Base-by-base conservation (phyloP, 2,113 vertebrate species). In the Rostratula benghalensis region DNA sequence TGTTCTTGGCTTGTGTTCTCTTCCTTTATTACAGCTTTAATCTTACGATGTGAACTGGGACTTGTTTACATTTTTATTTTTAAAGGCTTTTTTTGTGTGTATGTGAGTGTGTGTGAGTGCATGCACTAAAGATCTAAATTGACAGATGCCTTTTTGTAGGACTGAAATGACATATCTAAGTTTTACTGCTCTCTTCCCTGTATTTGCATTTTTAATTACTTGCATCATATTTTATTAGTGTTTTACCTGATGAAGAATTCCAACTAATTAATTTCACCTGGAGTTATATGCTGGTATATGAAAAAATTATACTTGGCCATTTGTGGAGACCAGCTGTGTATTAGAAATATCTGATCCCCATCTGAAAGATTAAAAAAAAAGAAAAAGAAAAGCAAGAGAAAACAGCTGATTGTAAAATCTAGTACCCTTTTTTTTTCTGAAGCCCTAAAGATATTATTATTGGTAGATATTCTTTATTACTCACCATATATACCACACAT, bases 191-290 rank as follows among this genome's bases (percentile, higher is more conserved):
- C 88, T 89, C 83, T 91, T 97, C 84, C 17, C 64, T 73, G 24
- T 94, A 96, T 97, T 96, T 97, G 96, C 94, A 97, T 98, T 95
- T 97, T 97, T 97, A 98, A 98, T 98, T 94, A 96, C 95, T 94
- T 96, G 87, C 90, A 95, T 95, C 80, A 53, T 91, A 95, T 97
- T 97, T 97, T 98, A 97, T 96, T 97, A 95, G 89, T 83, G 31
- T 92, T 83, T 87, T 97, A 97, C 96, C 94, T 97, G 96, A 94
- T 89, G 77, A 95, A 90, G 97, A 96, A 97, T 94, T 93, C 81
- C 56, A 94, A 73, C 88, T 97, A 97, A 98, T 98, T 97, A 97
- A 98, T 98, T 98, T 98, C 97, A 97, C 96, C 96, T 98, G 96
- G 93, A 97, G 97, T 95, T 96, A 89, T 82, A 91, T 25, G 45